Evolutionary conservation across 2,113 vertebrate genomes (phyloP).

Genomic region (Crotalus viridis): DNA sequence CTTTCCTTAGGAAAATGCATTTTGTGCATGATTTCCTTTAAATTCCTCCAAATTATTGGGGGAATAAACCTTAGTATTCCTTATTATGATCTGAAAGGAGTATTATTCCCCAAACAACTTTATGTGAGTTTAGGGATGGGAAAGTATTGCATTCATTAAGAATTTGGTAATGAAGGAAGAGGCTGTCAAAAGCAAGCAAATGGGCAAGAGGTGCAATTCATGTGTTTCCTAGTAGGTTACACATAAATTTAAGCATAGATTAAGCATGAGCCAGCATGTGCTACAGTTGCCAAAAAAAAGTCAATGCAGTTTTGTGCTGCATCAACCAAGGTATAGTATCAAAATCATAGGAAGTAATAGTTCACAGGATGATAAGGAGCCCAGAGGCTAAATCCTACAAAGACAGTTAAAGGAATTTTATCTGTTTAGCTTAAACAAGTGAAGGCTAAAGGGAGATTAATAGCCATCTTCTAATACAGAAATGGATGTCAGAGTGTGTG

Average conservation of each 20-base stretch:
- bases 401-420: neutral
- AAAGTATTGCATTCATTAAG: neutral
- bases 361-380: neutral
- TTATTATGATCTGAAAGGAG: neutral
- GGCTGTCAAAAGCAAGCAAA: neutral
- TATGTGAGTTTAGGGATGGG: neutral
- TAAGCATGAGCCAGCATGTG: neutral
- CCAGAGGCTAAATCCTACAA: neutral
- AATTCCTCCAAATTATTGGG: neutral
- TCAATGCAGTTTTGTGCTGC: neutral
- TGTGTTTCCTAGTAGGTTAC: neutral
- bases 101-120: neutral
- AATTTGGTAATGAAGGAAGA: neutral
- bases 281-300: neutral
- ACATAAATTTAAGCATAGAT: neutral
- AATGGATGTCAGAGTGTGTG: neutral
- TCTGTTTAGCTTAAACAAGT: neutral
- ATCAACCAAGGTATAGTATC: neutral
- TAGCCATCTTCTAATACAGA: neutral
- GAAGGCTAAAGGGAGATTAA: neutral
- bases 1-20: neutral
- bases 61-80: neutral
- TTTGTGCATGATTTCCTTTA: neutral
- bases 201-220: neutral
- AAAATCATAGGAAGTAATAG: neutral